These are phyloP conservation scores for Neodontobutis hainanensis DNA, from an alignment of 2,113 vertebrate genomes.

Conservation along the genomic window DNA sequence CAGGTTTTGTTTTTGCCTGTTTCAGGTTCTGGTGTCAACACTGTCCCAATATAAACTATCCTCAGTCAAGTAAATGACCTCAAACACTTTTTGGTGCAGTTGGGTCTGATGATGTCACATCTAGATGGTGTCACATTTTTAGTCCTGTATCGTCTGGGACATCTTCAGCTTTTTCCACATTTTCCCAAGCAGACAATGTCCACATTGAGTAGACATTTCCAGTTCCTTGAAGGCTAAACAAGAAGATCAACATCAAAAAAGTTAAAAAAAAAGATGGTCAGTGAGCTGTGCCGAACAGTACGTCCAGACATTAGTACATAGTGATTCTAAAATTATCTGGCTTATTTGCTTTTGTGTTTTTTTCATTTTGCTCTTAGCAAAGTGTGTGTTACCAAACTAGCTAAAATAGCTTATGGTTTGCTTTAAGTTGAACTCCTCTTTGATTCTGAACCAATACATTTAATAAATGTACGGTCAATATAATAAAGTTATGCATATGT, in stretches of 20 bases:
- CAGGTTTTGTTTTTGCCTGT: slow-evolving; percentile 19
- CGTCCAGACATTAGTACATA: slow-evolving; percentile 3
- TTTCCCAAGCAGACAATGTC: slow-evolving; percentile 34
- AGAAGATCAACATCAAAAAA: slow-evolving; percentile 23
- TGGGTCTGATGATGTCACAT: slow-evolving; percentile 40
- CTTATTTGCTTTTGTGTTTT: slow-evolving; percentile 27
- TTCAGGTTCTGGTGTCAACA: slow-evolving; percentile 28
- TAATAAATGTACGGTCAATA: too few relatives aligned
- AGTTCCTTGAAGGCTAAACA: slow-evolving; percentile 16
- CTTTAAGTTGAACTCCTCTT: not conserved
- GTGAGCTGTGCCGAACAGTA: slow-evolving; percentile 8
- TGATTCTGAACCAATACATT: not conserved
- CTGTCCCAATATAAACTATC: slow-evolving; percentile 15
- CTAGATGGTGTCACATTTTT: slow-evolving; percentile 32
- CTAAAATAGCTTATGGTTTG: slow-evolving; percentile 17
- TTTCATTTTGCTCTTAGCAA: slow-evolving; percentile 1
- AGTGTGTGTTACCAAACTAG: too few relatives aligned
- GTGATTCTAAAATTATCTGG: not conserved
- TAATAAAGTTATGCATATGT: too few relatives aligned
- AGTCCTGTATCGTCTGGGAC: slow-evolving; percentile 33
- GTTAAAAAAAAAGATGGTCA: slow-evolving; percentile 13
- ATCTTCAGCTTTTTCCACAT: slow-evolving; percentile 37
- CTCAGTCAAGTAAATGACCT: slow-evolving; percentile 33
- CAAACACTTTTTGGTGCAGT: slow-evolving; percentile 19
- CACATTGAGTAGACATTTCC: slow-evolving; percentile 38